A percentile compares a stretch with the other conserved stretches of the same genome.
These are phyloP conservation scores for Chloropsis cyanopogon DNA, from an alignment of 2,113 vertebrate genomes.

Conservation along the genomic window DNA sequence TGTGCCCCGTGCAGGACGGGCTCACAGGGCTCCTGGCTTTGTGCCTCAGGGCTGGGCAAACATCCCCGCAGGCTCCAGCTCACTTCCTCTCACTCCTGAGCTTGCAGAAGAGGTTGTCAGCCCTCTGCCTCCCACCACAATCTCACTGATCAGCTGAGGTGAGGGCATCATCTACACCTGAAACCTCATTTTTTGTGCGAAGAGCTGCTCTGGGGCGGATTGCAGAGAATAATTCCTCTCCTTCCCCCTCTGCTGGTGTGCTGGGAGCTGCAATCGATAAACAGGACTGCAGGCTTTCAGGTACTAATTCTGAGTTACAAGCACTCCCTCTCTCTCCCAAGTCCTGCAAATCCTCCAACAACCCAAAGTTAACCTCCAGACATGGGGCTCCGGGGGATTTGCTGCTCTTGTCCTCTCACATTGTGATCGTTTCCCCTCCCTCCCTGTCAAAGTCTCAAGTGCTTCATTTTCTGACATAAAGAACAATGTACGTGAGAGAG, in stretches of 20 bases:
- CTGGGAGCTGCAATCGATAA: not conserved
- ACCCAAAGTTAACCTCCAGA: not conserved
- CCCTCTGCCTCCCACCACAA: no score
- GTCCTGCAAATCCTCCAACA: not conserved
- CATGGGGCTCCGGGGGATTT: not conserved
- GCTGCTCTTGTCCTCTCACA: not conserved
- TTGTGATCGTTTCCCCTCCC: not conserved
- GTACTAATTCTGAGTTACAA: not conserved
- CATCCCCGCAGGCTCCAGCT: not conserved
- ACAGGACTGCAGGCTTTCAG: not conserved
- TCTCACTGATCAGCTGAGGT: rapidly evolving
- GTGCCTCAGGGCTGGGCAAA: not conserved
- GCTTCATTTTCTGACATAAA: not conserved
- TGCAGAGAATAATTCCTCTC: not conserved
- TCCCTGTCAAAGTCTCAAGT: not conserved
- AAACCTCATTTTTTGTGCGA: not conserved
- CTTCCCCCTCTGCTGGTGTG: not conserved
- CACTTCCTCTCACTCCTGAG: rapidly evolving
- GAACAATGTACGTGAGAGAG: not conserved
- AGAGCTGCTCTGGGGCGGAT: not conserved
- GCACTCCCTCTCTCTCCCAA: not conserved
- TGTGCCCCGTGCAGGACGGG: not conserved
- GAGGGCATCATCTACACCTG: not conserved
- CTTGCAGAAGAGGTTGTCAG: not conserved
- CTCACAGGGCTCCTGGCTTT: rapidly evolving